phyloP scores from a whole-genome alignment of 2,797 vertebrate species.

The Mus minutoides region DNA sequence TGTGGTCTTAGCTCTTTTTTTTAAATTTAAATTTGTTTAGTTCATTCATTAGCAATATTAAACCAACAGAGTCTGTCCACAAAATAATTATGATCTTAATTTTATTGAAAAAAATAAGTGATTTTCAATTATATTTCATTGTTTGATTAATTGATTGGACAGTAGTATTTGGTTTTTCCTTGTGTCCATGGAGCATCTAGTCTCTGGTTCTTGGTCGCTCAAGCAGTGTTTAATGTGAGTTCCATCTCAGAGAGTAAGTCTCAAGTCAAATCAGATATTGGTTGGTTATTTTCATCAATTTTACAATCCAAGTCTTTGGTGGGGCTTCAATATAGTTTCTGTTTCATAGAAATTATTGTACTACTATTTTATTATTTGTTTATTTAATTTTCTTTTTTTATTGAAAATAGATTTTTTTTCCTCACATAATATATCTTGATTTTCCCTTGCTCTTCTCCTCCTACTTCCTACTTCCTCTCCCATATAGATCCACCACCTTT shows the following conservation, averaged over 20 bases:
- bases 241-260: too few species aligned
- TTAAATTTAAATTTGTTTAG: not conserved
- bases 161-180: too few species aligned
- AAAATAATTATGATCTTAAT: not conserved
- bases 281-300: too few species aligned
- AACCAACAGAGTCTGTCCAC: not conserved
- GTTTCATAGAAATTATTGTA: not conserved
- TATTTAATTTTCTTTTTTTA: not conserved
- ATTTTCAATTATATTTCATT: not conserved
- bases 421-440: too few species aligned
- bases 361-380: not conserved
- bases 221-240: too few species aligned
- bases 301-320: not conserved
- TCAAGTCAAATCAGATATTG: too few species aligned
- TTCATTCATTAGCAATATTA: not conserved
- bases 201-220: too few species aligned
- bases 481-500: not conserved
- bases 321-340: not conserved
- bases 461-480: too few species aligned
- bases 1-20: not conserved
- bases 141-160: too few species aligned
- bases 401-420: too few species aligned
- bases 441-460: too few species aligned
- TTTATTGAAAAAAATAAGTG: not conserved
- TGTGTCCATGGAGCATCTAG: too few species aligned